Conservation (phyloP, 2,888 invertebrate genomes). For the Tetanocera ferruginea region DNA sequence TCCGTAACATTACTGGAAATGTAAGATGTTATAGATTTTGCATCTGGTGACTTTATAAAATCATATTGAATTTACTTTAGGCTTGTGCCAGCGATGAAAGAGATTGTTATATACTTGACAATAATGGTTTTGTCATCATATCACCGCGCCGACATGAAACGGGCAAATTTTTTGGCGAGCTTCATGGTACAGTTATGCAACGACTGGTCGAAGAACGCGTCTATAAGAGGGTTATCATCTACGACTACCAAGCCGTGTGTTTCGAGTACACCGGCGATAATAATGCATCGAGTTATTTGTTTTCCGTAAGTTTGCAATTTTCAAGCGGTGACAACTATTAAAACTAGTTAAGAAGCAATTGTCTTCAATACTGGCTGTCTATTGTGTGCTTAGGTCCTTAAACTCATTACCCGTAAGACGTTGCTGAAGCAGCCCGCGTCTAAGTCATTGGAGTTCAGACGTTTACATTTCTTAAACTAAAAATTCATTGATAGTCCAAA, state of each 20-base stretch:
- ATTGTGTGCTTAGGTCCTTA: too few relatives aligned
- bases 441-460: too few relatives aligned
- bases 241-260: slow-evolving; percentile 93
- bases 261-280: slow-evolving; percentile 77
- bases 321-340: not conserved
- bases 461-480: too few relatives aligned
- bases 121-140: slow-evolving; percentile 89
- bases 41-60: not conserved
- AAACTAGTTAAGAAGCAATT: too few relatives aligned
- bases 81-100: slow-evolving; percentile 75
- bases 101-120: slow-evolving; percentile 89
- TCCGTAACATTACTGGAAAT: slow-evolving; percentile 83
- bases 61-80: slow-evolving; percentile 44
- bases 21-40: slow-evolving; percentile 69
- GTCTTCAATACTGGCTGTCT: too few relatives aligned
- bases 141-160: slow-evolving; percentile 80
- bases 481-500: too few relatives aligned
- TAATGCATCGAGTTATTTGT: slow-evolving; percentile 74
- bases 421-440: too few relatives aligned
- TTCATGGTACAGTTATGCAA: slow-evolving; percentile 83
- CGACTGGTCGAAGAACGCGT: slow-evolving; percentile 81
- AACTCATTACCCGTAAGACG: too few relatives aligned
- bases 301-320: slow-evolving; percentile 72
- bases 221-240: slow-evolving; percentile 80
- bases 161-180: slow-evolving; percentile 89